A percentile compares a stretch with the other conserved stretches of the same genome.
Conservation (phyloP, 2,113 vertebrate species). For the Coreoperca whiteheadi region DNA sequence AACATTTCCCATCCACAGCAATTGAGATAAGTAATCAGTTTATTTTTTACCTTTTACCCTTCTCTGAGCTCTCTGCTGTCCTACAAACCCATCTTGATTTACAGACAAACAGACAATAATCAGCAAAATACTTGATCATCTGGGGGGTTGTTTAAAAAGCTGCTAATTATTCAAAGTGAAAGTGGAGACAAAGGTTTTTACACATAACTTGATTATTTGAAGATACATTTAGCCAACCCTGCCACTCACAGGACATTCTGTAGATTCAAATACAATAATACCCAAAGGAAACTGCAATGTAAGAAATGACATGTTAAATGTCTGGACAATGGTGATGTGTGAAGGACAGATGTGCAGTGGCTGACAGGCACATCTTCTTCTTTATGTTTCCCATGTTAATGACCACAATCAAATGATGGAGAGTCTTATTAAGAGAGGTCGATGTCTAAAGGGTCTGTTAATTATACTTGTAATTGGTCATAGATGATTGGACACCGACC, state of each 20-base stretch:
- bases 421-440: conserved; percentile 11
- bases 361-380: neutral
- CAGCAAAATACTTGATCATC: neutral
- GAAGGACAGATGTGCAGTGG: conserved; percentile 4
- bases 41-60: neutral
- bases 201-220: neutral
- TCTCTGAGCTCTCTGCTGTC: neutral
- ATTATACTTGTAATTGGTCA: conserved; percentile 42
- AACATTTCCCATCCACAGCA: neutral
- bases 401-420: conserved; percentile 13
- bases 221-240: neutral
- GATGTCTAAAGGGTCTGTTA: neutral
- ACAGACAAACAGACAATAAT: neutral
- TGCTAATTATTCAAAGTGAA: neutral
- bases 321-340: conserved; percentile 16
- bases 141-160: neutral
- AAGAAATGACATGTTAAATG: conserved; percentile 2
- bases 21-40: neutral
- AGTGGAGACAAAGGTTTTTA: neutral
- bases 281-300: neutral
- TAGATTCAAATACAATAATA: neutral
- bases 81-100: neutral
- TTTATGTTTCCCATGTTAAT: neutral
- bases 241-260: neutral
- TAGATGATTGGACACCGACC: conserved; percentile 29